Base-by-base conservation (phyloP, 2,888 invertebrate genomes). In the Parascotia fuliginaria region DNA sequence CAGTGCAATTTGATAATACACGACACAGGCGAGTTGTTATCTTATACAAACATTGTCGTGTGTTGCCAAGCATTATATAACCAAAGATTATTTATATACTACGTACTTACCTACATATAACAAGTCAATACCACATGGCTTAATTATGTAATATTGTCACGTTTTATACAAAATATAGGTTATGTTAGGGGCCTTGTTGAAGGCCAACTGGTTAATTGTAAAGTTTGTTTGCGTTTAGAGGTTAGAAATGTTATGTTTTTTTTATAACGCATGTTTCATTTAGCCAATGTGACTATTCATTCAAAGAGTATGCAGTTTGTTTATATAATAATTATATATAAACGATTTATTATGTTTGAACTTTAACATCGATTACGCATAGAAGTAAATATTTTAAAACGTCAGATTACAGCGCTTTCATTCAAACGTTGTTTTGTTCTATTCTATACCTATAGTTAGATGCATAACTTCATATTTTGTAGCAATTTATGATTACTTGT, bases 21-120 rank as follows among this genome's bases (percentile, higher is more conserved):
- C 28, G 7, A 15, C 12, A 9, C 12, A 16, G 28, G 3, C 19
- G 12, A 16, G 12, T 7, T 19, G 22, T 31, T 41, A 59, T 61
- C 55, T 32, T n/a, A 39, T 46, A 50, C 48, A 60, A 58, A 60
- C 49, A 44, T 31, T 32, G n/a, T 31, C 12, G 44, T 2, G 15
- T 47, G 48, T 56, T 51, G 60, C 48, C 55, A 51, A 53, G 42
- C 27, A 16, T 60, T 65, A 55, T 19, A 49, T 65, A 65, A 62
- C 45, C n/a, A 22, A 16, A 16, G 19, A 22, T 29, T 9, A 31
- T 22, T 6, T 24, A 24, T 24, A 6, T 24, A 24, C 5, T 24
- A 11, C 2, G 13, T 41, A n/a, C n/a, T n/a, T 34, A 31, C 16
- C 42, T 41, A 54, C 38, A 38, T 48, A 44, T 32, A 44, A 51